Evolutionary conservation across 2,888 invertebrate species (phyloP), one percentile per base, ranked within the genome.

Genomic region (Syrphus vitripennis): DNA sequence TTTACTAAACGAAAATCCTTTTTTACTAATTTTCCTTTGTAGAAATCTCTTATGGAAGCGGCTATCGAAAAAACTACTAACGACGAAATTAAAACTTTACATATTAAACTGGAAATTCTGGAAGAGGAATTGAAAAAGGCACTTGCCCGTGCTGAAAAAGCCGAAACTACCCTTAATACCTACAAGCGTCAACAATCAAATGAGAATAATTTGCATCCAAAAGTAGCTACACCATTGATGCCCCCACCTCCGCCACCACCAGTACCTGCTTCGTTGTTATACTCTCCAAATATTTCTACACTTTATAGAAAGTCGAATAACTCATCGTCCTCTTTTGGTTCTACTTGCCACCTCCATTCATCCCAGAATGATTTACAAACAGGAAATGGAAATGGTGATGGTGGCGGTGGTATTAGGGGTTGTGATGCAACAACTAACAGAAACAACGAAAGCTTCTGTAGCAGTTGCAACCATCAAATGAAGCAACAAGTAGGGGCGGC

Each of bases 61-160:
- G 94, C 94, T 88, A 93, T 93, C 75, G 93, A 93, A 90, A 92
- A 92, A 90, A 90, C 89, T 90, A 91, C 91, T 91, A 92, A 91
- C 90, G 93, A 93, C 67, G 93, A 94, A 90, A 92, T 94, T 89
- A 94, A 94, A 90, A 92, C 93, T 78, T 92, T 94, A 83, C 94
- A 94, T 89, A 93, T 94, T 88, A 94, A 94, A 90, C 90, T 94
- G 84, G 93, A 94, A 88, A 91, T 94, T 63, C 92, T 94, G 6
- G 94, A 94, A 89, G 93, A 93, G 42, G 94, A 94, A 87, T 90
- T 94, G 78, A 92, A 93, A 50, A 91, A 93, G 87, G 93, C 93
- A 9, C 88, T 92, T 61, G 91, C 93, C 75, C 92, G 94, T 76
- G 94, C 94, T 40, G 93, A 94, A 87, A 91, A 91, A 57, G 94